phyloP scores from a whole-genome alignment of 2,888 invertebrate genomes.

The Metellina segmentata region DNA sequence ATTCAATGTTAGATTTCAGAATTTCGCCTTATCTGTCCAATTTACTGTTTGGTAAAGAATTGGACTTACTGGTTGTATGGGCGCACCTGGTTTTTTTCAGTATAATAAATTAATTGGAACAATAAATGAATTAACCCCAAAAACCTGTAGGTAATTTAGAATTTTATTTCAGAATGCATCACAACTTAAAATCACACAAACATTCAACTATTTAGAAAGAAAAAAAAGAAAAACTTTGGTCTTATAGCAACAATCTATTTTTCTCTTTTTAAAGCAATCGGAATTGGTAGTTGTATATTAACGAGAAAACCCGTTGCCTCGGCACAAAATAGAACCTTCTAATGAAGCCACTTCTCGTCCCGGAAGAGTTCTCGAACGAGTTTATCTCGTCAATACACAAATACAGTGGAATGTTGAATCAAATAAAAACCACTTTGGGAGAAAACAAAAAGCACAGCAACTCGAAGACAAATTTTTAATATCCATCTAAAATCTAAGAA shows the following conservation, averaged over 20 bases:
- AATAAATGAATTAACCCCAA: background rate
- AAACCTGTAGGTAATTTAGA: conserved; percentile 34
- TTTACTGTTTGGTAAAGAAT: too few relatives aligned
- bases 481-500: conserved; percentile 26
- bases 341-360: background rate
- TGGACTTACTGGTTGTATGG: too few relatives aligned
- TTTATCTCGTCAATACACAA: conserved; percentile 20
- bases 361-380: background rate
- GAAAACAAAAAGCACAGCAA: conserved; percentile 8
- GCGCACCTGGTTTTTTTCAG: too few relatives aligned
- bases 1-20: too few relatives aligned
- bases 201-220: conserved; percentile 20
- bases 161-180: conserved; percentile 60
- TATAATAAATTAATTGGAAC: background rate
- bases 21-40: too few relatives aligned
- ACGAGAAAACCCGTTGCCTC: conserved; percentile 1
- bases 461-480: conserved; percentile 34
- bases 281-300: conserved; percentile 19
- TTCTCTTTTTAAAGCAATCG: conserved; percentile 37
- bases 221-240: conserved; percentile 68
- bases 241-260: conserved; percentile 54
- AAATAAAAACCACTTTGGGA: background rate
- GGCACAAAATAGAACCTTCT: background rate
- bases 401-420: conserved; percentile 28
- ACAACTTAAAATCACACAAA: conserved; percentile 54